Percentiles rank a stretch among this genome's conserved stretches.
Conservation (phyloP, 2,113 vertebrate species). For the Anthoscopus minutus region DNA sequence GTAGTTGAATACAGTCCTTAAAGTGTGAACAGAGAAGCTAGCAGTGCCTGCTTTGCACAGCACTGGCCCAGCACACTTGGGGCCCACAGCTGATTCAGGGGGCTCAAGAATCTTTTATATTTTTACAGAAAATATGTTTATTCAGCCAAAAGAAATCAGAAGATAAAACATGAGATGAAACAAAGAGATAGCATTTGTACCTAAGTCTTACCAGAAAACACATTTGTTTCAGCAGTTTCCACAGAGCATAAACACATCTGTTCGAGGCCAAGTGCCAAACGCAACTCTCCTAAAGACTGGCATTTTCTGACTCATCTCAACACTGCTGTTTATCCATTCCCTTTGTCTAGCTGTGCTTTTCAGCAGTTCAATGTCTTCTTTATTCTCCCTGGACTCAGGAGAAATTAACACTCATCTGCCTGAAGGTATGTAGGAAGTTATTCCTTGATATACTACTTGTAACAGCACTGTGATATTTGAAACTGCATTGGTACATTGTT, state of each 20-base stretch:
- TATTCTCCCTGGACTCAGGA: background rate
- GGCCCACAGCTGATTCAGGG: background rate
- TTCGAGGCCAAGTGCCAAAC: background rate
- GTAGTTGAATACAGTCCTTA: background rate
- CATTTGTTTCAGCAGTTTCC: background rate
- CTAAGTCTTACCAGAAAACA: background rate
- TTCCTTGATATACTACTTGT: background rate
- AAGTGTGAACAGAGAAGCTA: background rate
- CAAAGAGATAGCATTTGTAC: background rate
- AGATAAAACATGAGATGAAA: background rate
- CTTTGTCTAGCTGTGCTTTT: background rate
- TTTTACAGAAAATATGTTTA: background rate
- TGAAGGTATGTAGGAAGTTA: background rate
- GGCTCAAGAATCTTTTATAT: background rate
- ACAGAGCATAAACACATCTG: constrained; percentile 8
- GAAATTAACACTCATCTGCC: background rate
- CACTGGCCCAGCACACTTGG: background rate
- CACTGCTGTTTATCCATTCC: background rate
- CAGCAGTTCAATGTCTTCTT: background rate
- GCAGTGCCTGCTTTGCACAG: background rate
- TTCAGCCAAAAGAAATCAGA: background rate
- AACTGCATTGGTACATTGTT: background rate
- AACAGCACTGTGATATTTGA: background rate
- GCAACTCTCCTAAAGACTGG: background rate
- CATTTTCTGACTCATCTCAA: background rate